Evolutionary conservation across 2,888 invertebrate genomes (phyloP).

Genomic region (Brassicogethes aeneus): DNA sequence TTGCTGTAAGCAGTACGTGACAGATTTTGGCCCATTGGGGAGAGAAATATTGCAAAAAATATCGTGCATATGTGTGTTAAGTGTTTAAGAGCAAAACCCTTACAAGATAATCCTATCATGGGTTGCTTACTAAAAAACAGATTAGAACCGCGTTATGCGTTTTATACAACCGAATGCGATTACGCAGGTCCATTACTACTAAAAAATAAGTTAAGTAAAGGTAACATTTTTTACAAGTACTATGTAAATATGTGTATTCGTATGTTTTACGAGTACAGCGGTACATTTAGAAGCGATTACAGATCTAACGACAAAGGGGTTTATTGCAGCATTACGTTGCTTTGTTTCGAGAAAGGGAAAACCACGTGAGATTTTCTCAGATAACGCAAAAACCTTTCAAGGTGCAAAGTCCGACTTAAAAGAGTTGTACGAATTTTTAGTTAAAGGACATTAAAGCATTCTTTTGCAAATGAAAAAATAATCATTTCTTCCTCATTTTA

Average conservation of each 20-base stretch:
- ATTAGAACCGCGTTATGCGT: conserved; percentile 11
- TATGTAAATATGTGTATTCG: conserved; percentile 18
- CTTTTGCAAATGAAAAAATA: neutral
- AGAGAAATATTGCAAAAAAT: conserved; percentile 12
- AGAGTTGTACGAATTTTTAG: conserved; percentile 1
- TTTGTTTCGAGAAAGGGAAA: conserved; percentile 15
- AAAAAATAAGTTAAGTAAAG: conserved; percentile 11
- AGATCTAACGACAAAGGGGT: conserved; percentile 14
- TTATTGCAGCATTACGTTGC: conserved; percentile 13
- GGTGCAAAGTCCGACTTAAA: conserved; percentile 10
- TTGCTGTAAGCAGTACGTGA: conserved; percentile 12
- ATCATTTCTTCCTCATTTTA: neutral
- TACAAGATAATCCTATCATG: conserved; percentile 12
- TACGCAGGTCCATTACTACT: conserved; percentile 18
- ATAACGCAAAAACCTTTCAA: conserved; percentile 15
- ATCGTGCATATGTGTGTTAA: conserved; percentile 13
- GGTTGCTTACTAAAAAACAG: conserved; percentile 14
- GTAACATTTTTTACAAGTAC: conserved; percentile 10
- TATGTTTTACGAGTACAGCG: conserved; percentile 18
- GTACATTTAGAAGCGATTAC: conserved; percentile 18
- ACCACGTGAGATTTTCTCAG: conserved; percentile 8
- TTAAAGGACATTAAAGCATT: neutral
- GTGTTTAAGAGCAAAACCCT: conserved; percentile 16
- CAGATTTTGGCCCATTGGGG: conserved; percentile 14
- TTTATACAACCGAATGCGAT: conserved; percentile 15